Base-by-base conservation (phyloP, 2,888 invertebrate genomes). In the Plusia festucae region DNA sequence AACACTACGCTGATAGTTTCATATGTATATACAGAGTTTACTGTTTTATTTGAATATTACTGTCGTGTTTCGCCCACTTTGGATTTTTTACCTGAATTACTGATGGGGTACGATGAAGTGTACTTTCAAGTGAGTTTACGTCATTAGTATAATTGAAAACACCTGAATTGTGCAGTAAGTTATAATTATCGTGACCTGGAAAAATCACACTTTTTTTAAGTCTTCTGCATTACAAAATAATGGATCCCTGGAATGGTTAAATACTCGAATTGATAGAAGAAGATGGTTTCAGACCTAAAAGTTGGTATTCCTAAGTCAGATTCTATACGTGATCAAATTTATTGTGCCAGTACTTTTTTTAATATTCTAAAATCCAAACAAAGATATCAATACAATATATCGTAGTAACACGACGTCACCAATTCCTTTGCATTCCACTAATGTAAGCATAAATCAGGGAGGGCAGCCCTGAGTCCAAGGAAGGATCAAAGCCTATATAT, bases 401-500 rank as follows among this genome's bases (percentile, higher is more conserved):
- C 53, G 52, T 68, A 32, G 24, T 24, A 62, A 70, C 46, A 57
- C 70, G 75, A 76, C 81, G 75, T 81, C 79, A 84, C 82, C 85
- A 81, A 82, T 88, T 87, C 84, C 86, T 88, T 87, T 85, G 84
- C 89, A 86, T 84, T 85, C 84, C 86, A 87, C 90, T 92, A 91
- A 90, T 89, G 87, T 88, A 86, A 78, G 85, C 88, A 93, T 94
- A 93, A 93, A 94, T 93, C 94, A 92, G 68, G 58, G 67, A 77
- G 81, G 74, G 76, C 79, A 68, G 72, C 74, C 81, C 85, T 81
- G 83, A 87, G 87, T 84, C 87, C 85, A 86, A 82, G 88, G 86
- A 85, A 89, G 91, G 91, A 92, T 93, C 93, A 91, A 87, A 87
- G 88, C 91, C 91, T 91, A 93, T 95, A 94, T 93, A 94, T 94